Evolutionary conservation across 2,113 vertebrate genomes (phyloP), one percentile per base, ranked within the genome.

Genomic region (Gadus macrocephalus): DNA sequence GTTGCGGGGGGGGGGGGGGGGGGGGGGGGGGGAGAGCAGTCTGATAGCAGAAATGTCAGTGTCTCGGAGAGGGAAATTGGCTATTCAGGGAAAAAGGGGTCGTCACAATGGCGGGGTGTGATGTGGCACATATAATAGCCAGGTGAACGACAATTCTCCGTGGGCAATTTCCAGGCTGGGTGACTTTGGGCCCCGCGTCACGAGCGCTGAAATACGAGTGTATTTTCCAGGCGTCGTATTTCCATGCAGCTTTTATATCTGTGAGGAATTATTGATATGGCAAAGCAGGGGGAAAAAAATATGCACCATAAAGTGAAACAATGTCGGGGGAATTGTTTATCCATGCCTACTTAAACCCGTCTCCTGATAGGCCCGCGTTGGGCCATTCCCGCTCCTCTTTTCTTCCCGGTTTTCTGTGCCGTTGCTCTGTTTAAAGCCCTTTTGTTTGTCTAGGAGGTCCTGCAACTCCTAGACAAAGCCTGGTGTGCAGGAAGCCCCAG

Each of bases 111-210:
- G 84, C 88, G 61, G 80, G 85, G 88, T 91, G 76, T 88, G 88
- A 93, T 91, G 90, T 89, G 90, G 90, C 90, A 90, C 89, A 83
- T 89, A 90, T 90, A 91, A 92, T 89, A 91, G 88, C 87, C 87
- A 83, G 89, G 81, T 88, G 86, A 90, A 91, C 89, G 90, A 85
- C 77, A 87, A 90, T 92, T 90, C 88, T 88, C 88, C 86, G 86
- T 76, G 89, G 88, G 86, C 89, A 91, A 91, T 93, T 91, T 91
- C 85, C 85, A 89, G 88, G 78, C 87, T 83, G 87, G 87, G 84
- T 91, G 89, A 87, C 83, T 90, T 81, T 59, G 74, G 89, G 83
- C 86, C 88, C 71, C 55, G 86, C 75, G 80, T 92, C 88, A 89
- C 87, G 81, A 89, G 80, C 69, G 72, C 73, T 80, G 87, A 89